A percentile compares a stretch with the other conserved stretches of the same genome.
Evolutionary conservation across 1,140 invertebrate species (phyloP).

Genomic region (Drosophila mauritiana): DNA sequence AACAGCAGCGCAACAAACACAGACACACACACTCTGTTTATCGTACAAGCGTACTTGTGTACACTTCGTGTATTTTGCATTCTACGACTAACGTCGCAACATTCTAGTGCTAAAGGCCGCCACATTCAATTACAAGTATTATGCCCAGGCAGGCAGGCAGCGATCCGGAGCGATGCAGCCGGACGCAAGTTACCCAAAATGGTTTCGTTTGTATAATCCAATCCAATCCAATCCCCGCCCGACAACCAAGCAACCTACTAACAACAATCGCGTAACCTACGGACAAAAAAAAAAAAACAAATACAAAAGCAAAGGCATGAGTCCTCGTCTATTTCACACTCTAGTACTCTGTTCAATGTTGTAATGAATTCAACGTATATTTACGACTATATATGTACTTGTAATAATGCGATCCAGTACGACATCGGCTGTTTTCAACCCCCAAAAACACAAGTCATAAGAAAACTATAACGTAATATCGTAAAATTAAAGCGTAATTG

Average conservation of each 20-base stretch:
- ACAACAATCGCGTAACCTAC: constrained; percentile 44
- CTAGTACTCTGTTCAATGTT: constrained; percentile 80
- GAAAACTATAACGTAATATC: constrained; percentile 67
- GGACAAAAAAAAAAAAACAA: neutral
- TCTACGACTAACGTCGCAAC: constrained; percentile 48
- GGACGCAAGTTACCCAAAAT: constrained; percentile 46
- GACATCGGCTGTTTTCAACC: constrained; percentile 71
- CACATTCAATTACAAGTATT: constrained; percentile 74
- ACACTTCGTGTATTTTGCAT: constrained; percentile 56
- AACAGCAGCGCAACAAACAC: constrained; percentile 40
- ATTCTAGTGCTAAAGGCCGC: constrained; percentile 73
- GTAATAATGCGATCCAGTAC: constrained; percentile 40
- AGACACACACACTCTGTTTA: constrained; percentile 38
- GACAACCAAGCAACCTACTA: constrained; percentile 15
- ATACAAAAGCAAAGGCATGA: constrained; percentile 35
- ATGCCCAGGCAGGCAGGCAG: constrained; percentile 49
- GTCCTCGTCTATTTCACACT: constrained; percentile 49
- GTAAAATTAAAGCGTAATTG: constrained; percentile 41
- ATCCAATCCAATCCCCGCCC: constrained; percentile 29
- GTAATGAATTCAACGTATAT: constrained; percentile 73
- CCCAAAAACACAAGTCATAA: constrained; percentile 49
- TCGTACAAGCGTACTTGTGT: constrained; percentile 42
- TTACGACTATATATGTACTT: constrained; percentile 55
- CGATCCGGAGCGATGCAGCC: constrained; percentile 34
- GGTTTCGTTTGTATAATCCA: constrained; percentile 70